Evolutionary conservation across 2,888 invertebrate genomes (phyloP), one percentile per base, ranked within the genome.

Genomic region (Rhorus exstirpatorius): DNA sequence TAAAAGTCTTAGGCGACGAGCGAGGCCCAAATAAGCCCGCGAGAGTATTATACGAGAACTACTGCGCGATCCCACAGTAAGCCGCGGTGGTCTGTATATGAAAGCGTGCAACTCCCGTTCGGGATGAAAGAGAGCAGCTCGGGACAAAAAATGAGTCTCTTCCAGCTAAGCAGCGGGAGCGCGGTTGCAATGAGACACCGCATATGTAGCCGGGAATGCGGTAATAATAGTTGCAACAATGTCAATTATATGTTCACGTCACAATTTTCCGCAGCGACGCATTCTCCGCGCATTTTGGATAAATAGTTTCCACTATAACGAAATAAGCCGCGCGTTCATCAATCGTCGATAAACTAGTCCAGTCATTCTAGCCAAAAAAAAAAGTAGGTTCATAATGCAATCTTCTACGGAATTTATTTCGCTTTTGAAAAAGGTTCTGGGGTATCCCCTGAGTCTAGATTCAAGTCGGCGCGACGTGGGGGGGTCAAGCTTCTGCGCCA

Each of bases 171-270:
- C 31, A n/a, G 31, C 44, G 31, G 7, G 24, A 19, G 14, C n/a
- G 14, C 21, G 7, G 38, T 35, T 17, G 46, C 49, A 72, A 72
- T 60, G 35, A 49, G 49, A 46, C 44, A 8, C 35, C 19, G 31
- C n/a, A 31, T 12, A 38, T 68, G 67, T 67, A 68, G 67, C 67
- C 53, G 31, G 79, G 79, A 79, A 79, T 79, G 67, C 53, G 35
- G 35, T 68, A 79, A 74, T 79, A 79, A 79, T 65, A 74, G 74
- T 79, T 14, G 67, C 74, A 68, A 79, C 68, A 74, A 74, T 61
- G 74, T 79, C 79, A 61, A 79, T 79, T 79, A 74, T 79, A 61
- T 68, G 38, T 67, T 67, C 79, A 58, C 31, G 14, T 17, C 49
- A 24, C 55, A 51, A 74, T n/a, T 26, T 72, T 60, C 71, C 55